Base-by-base conservation (phyloP, 2,888 invertebrate species). In the Hoplodrina ambigua region DNA sequence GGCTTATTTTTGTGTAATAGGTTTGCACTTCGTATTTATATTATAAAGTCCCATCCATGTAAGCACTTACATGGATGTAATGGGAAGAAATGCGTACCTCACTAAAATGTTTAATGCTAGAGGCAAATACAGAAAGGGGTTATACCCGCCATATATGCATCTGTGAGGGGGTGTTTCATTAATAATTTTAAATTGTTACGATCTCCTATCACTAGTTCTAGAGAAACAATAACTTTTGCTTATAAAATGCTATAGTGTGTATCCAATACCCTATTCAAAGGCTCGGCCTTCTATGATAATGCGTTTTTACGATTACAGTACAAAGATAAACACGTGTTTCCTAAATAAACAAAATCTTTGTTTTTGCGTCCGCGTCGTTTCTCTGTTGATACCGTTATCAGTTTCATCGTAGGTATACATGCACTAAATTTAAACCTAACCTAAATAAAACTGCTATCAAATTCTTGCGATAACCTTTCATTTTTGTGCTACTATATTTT, bases 361-460 rank as follows among this genome's bases (percentile, higher is more conserved):
- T 10, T 62, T 73, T 46, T 55, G 44, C 46, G 54, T 49, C 30
- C 53, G 44, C 46, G 54, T 49, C 30, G 15, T 62, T 59, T 55
- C 19, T n/a, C 25, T 58, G 37, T 62, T 72, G 72, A 78, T 78
- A 72, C 19, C 13, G 55, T 37, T 75, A 78, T 66, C 79, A 72
- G 56, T 49, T n/a, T 61, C 55, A 75, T 67, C 30, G 11, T 50
- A 20, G 8, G 44, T 20, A 13, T 49, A 33, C 52, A 49, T 52
- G 53, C 49, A 55, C 19, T 4, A 20, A 54, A 71, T 70, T 44
- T 25, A 49, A 58, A 69, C 30, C 19, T 52, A 52, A 76, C 62
- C 66, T 55, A 59, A 66, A 50, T 58, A 49, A n/a, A 49, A 33
- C 49, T 17, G 17, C 33, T 72, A 73, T 71, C 37, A n/a, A 30